Evolutionary conservation across 1,140 invertebrate genomes (phyloP), one percentile per base, ranked within the genome.

Genomic region (Drosophila jambulina): DNA sequence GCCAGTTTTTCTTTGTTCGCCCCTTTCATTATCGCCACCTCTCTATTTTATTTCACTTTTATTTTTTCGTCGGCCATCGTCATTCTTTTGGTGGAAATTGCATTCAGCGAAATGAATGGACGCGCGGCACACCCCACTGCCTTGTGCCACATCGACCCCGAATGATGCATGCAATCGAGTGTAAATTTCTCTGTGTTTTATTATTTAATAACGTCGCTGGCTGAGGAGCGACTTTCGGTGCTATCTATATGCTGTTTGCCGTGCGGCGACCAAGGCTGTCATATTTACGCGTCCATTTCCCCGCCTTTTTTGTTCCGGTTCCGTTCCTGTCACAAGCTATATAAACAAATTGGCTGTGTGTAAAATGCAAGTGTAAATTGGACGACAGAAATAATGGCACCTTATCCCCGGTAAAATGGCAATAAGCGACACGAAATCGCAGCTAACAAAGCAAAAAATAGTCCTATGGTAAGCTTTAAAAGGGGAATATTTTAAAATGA

Each of bases 151-250:
- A 51, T 65, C 53, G 61, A 56, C 40, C 57, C 49, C 63, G 42
- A 68, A 72, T 82, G 80, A 79, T 82, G 80, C 58, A 72, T 75
- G 48, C 79, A 87, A 86, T 87, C 76, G 83, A 79, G 61, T 59
- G 79, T 82, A 65, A 80, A 86, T 86, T 79, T 78, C 76, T 56
- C 51, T 38, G 79, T 77, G 79, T 77, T 68, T 74, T 87, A 86
- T 87, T 87, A 87, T 86, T 87, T 68, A 86, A 87, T 87, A 87
- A 60, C 76, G 70, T 75, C 49, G 48, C 25, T 17, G 42, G 32
- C 51, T 25, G 54, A 38, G 62, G 58, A 57, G 21, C 46, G 68
- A 49, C 79, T 69, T 53, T 70, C 79, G 56, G 27, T 53, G 63
- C 75, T 51, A 29, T 78, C 36, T 70, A 61, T 65, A 59, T 59